Base-by-base conservation (phyloP, 2,888 invertebrate genomes). In the Tetrapedia diversipes region DNA sequence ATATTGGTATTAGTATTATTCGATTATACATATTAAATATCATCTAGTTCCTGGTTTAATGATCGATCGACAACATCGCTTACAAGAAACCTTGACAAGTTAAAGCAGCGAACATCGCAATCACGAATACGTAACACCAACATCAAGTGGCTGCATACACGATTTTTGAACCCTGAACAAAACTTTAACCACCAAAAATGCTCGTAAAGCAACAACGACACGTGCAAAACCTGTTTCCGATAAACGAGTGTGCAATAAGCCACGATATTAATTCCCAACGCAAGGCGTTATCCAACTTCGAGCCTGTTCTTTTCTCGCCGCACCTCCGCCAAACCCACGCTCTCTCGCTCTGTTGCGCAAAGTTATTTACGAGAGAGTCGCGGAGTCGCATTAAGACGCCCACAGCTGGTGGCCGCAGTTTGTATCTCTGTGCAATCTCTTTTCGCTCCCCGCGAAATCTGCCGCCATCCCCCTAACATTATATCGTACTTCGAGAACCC, bases 401-500 rank as follows among this genome's bases (percentile, higher is more conserved):
- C 51, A 32, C 78, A 77, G 74, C 80, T 70, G 79, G 69, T 74
- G 64, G 75, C 53, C 61, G 34, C 47, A 56, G 54, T 74, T 67
- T 72, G 51, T 67, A 65, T 74, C 73, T 71, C 70, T 47, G n/a
- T n/a, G 34, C 65, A 51, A 79, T 81, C 73, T 76, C 71, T 77
- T 80, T 65, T 51, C 61, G 51, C 47, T 51, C 43, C n/a, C n/a
- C 53, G 43, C 54, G 53, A 60, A 14, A 19, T 39, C 54, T 29
- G 29, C 16, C 53, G 19, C 45, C 57, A 61, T 71, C 61, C 67
- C 63, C 41, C 59, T 51, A 77, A 61, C 77, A 72, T 81, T 81
- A 77, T 77, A 74, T 76, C 66, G 64, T 53, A 65, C 63, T 77
- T 80, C 77, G 84, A 84, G 84, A 78, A 80, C 54, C 75, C 63